Evolutionary conservation across 2,797 vertebrate species (phyloP), one percentile per base, ranked within the genome.

Genomic region (Poecilia velifera): DNA sequence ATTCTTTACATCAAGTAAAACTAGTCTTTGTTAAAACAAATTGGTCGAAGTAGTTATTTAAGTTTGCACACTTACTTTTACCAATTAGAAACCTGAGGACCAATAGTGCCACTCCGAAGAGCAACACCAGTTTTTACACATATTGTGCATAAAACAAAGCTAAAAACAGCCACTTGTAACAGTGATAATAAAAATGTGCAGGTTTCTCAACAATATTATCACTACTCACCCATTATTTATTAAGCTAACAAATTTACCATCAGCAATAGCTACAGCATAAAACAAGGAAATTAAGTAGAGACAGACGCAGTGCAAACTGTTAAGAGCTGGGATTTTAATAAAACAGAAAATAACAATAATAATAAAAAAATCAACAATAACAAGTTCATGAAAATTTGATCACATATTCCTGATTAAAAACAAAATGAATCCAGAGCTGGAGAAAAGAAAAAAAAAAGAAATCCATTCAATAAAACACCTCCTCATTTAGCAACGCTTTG

Each of bases 261-360:
- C 66, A 70, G 39, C n/a, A 39, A 70, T 70, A 41, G 9, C 20
- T 43, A 43, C 22, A 45, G n/a, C 4, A n/a, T 43, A 70, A 70
- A n/a, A 43, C 41, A 31, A 41, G 36, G 13, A 71, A 45, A 71
- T 28, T 16, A 71, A 71, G 34, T 74, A 4, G 25, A 53, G 51
- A 46, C 49, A 87, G 84, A 91, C 76, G 83, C 31, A 39, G 72
- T 45, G 43, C 59, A 62, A 84, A 86, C 80, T 89, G 90, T 91
- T 94, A 92, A 95, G 93, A 93, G 93, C 91, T 91, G 91, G 90
- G 90, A 94, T 95, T 96, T 96, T 95, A 95, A 93, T 95, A 92
- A 93, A 93, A 91, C 91, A 93, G 83, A 88, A 94, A 92, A 73
- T 78, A 93, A 93, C 94, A 93, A 68, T 39, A 51, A 51, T 51